Evolutionary conservation across 1,140 invertebrate species (phyloP), one percentile per base, ranked within the genome.

Genomic region (Polypedilum pembai): DNA sequence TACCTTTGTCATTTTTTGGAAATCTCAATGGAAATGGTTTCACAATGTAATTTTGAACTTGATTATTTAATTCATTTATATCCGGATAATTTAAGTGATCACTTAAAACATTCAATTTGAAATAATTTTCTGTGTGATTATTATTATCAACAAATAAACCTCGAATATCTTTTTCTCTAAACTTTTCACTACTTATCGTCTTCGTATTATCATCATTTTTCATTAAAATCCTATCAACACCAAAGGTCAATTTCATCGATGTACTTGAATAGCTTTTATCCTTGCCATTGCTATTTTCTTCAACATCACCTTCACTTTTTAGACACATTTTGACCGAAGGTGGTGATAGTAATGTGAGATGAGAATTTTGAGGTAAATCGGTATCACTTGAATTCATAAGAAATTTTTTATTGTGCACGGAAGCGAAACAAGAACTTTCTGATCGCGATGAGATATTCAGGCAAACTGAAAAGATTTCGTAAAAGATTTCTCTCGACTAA

Each of bases 11-110:
- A 20, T 69, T 69, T 69, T 21, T 21, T 18, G n/a, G n/a, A 69
- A 69, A 69, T 21, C 65, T 69, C 18, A 69, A 18, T 7, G 65
- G 65, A 69, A 69, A 69, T 10, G 65, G 65, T 69, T 69, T 69
- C 4, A 69, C n/a, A 1, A 69, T 21, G 20, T 8, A 69, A 21
- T 69, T 69, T 21, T 18, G 24, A 33, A 33, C 24, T 33, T 33
- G 65, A 69, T 69, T 69, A 69, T n/a, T 18, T 69, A 69, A 69
- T 69, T n/a, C 45, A 56, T 56, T 10, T 18, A 69, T 5, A 20
- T 69, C 17, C 18, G 65, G 8, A 12, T 20, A 10, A n/a, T n/a
- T 56, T 15, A 69, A 18, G 8, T 69, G 65, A 4, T 69, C n/a
- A 7, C 20, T n/a, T 20, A 69, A 69, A 17, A 69, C 17, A 69